Evolutionary conservation across 1,140 invertebrate species (phyloP).

Genomic region (Druon quercuslanigerum): DNA sequence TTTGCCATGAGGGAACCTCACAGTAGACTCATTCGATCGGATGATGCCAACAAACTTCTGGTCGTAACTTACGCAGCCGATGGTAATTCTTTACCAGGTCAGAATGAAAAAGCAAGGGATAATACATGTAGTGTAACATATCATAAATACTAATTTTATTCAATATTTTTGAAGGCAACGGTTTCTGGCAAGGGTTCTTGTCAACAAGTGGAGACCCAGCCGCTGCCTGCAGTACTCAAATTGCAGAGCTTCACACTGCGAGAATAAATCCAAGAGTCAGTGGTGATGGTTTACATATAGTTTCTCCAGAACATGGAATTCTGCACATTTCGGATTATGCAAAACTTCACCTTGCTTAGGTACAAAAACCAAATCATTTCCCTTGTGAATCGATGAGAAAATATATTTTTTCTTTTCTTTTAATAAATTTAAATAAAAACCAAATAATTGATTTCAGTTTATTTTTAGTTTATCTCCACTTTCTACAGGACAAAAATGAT

Average conservation of each 20-base stretch:
- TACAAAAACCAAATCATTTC: constrained; percentile 33
- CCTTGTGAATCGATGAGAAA: no score
- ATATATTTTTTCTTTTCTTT: no score
- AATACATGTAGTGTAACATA: background rate
- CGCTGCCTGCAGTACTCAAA: constrained; percentile 78
- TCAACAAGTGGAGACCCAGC: constrained; percentile 79
- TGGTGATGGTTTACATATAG: constrained; percentile 75
- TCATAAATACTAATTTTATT: background rate
- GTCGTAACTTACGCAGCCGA: constrained; percentile 83
- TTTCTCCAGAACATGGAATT: constrained; percentile 72
- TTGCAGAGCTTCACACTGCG: constrained; percentile 78
- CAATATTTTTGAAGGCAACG: constrained; percentile 57
- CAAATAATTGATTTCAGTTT: no score
- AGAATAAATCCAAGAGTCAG: constrained; percentile 75
- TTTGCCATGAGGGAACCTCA: constrained; percentile 69
- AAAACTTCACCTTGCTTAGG: constrained; percentile 68
- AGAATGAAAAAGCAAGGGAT: constrained; percentile 38
- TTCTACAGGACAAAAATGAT: no score
- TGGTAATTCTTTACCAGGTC: constrained; percentile 81
- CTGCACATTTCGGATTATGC: constrained; percentile 76
- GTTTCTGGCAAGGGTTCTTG: constrained; percentile 68
- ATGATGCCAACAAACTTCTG: constrained; percentile 75
- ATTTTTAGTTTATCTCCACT: no score
- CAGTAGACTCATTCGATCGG: constrained; percentile 59
- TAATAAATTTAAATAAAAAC: no score